A percentile compares a stretch with the other conserved stretches of the same genome.
phyloP scores from a whole-genome alignment of 2,797 vertebrate species.

The Hafferia zeledoni region DNA sequence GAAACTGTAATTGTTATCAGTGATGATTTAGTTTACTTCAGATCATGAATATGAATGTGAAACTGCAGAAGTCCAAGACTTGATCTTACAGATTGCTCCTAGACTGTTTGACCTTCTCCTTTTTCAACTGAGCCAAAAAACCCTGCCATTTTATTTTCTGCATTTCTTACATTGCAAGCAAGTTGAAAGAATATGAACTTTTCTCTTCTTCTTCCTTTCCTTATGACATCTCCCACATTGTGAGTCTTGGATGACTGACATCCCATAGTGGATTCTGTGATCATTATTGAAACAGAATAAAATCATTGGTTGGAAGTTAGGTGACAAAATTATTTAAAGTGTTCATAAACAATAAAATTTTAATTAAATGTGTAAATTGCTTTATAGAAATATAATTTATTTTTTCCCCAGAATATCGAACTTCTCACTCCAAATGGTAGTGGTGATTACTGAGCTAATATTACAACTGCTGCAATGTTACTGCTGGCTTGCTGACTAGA shows the following conservation, averaged over 20 bases:
- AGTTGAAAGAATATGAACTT: background rate
- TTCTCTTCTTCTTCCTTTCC: background rate
- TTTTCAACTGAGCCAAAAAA: background rate
- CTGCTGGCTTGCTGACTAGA: background rate
- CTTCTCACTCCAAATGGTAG: background rate
- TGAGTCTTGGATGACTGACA: rapidly evolving
- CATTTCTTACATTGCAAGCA: background rate
- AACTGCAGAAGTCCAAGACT: background rate
- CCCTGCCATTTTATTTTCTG: background rate
- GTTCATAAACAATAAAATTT: background rate
- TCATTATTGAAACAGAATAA: background rate
- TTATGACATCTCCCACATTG: background rate
- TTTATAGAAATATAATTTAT: background rate
- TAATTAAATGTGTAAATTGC: background rate
- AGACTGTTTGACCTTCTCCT: background rate
- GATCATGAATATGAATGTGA: background rate
- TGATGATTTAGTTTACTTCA: background rate
- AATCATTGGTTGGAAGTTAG: background rate
- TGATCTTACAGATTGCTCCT: background rate
- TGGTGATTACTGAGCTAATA: background rate
- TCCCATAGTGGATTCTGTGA: background rate
- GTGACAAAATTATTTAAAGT: background rate
- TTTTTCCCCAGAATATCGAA: background rate
- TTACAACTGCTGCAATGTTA: background rate
- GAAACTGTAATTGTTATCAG: background rate